Evolutionary conservation across 2,797 vertebrate species (phyloP), one percentile per base, ranked within the genome.

Genomic region (Poeciliopsis presidionis): DNA sequence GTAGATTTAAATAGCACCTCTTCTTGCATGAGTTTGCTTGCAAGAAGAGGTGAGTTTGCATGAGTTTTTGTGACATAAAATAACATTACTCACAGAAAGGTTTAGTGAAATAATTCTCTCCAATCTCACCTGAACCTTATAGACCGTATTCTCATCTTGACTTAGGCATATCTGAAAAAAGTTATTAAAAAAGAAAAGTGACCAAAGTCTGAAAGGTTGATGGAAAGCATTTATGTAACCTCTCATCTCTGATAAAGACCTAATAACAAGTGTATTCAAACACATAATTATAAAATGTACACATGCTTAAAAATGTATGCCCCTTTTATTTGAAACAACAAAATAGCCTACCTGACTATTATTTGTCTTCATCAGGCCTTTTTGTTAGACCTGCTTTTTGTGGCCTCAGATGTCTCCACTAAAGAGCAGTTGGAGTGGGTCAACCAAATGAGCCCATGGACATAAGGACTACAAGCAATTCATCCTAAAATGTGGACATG

Each of bases 401-500:
- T 73, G 77, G 84, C 39, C 81, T 81, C 80, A 80, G 74, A 83
- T 85, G 69, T 82, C 49, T 82, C 33, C 61, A 84, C 51, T 41
- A 84, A 81, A 85, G 72, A 78, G 78, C 70, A 82, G 67, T 3
- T 87, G 74, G 73, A 82, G 80, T 84, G 81, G 84, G 73, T 77
- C 84, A 76, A 83, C 80, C 85, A 88, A 83, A 92, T 85, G 84
- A 92, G 88, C 74, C 63, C 78, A 80, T 69, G 73, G 78, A 83
- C 83, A 72, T 71, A 82, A 77, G 75, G 82, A 85, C 65, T 18
- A 22, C 83, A 84, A 87, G 84, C 86, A 90, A 92, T 91, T 88
- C 81, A 81, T 87, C 86, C 81, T 82, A 75, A 89, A 93, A 92
- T 87, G 86, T 85, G 87, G 83, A 81, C 79, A 78, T 46, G 45